A percentile compares a stretch with the other conserved stretches of the same genome.
Conservation (phyloP, 2,888 invertebrate species). For the Rotaria sp. region DNA sequence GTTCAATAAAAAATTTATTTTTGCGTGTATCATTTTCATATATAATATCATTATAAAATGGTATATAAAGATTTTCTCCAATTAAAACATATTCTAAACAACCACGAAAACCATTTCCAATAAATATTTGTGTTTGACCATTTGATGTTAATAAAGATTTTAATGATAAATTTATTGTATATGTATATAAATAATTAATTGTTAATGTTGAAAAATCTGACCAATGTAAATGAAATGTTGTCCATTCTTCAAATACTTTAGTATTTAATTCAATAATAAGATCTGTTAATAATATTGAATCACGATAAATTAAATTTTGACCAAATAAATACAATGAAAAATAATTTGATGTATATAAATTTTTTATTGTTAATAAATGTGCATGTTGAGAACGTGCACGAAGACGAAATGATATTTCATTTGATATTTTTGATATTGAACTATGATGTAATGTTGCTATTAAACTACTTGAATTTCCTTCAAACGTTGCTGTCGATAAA, state of each 20-base stretch:
- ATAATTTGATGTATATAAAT: background rate
- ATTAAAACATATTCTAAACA: constrained; percentile 5
- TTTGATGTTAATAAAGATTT: background rate
- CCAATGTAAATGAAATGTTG: constrained; percentile 17
- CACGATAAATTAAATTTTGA: background rate
- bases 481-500: background rate
- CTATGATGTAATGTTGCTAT: constrained; percentile 1
- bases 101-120: constrained; percentile 27
- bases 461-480: constrained; percentile 8
- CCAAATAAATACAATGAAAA: background rate
- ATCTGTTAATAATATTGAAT: background rate
- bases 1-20: background rate
- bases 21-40: background rate
- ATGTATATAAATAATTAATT: background rate
- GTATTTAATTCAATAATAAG: constrained; percentile 3
- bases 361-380: constrained; percentile 22
- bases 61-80: constrained; percentile 16
- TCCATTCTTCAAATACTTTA: background rate
- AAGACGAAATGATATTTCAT: background rate
- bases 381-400: constrained; percentile 4
- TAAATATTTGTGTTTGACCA: background rate
- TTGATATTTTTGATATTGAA: background rate
- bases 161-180: background rate
- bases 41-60: background rate
- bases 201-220: constrained; percentile 9